Conservation (phyloP, 2,797 vertebrate genomes). For the Clarias fuscus region DNA sequence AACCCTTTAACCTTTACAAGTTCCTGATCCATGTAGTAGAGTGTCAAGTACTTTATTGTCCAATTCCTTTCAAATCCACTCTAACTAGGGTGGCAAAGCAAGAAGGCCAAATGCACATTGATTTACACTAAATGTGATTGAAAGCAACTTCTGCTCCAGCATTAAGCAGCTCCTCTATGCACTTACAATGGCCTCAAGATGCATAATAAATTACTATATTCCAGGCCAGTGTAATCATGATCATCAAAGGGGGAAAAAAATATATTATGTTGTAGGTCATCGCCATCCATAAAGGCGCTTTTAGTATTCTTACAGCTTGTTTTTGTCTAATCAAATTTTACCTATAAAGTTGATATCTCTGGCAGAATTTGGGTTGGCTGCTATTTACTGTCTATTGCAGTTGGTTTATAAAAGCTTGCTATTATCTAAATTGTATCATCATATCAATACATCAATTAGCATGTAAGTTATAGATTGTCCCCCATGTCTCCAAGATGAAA, state of each 20-base stretch:
- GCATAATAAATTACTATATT: neutral
- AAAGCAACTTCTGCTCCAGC: neutral
- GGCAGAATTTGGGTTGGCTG: neutral
- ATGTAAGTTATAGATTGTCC: neutral
- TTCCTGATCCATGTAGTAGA: too few species aligned
- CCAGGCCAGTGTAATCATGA: neutral
- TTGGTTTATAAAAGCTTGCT: neutral
- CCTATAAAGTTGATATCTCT: neutral
- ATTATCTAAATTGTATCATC: neutral
- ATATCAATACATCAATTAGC: neutral
- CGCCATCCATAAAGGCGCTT: neutral
- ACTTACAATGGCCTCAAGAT: neutral
- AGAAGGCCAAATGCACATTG: neutral
- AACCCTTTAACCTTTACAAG: neutral
- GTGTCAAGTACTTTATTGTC: neutral
- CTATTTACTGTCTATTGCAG: neutral
- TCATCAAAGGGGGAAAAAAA: neutral
- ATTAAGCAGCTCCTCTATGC: neutral
- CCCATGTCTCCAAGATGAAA: neutral
- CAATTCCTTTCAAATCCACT: conserved; percentile 12
- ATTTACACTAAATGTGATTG: neutral
- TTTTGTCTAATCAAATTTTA: neutral
- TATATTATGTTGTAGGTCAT: neutral
- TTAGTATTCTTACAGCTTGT: neutral
- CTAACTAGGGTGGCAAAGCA: neutral